phyloP scores from a whole-genome alignment of 2,113 vertebrate genomes.

The Ovis canadensis region DNA sequence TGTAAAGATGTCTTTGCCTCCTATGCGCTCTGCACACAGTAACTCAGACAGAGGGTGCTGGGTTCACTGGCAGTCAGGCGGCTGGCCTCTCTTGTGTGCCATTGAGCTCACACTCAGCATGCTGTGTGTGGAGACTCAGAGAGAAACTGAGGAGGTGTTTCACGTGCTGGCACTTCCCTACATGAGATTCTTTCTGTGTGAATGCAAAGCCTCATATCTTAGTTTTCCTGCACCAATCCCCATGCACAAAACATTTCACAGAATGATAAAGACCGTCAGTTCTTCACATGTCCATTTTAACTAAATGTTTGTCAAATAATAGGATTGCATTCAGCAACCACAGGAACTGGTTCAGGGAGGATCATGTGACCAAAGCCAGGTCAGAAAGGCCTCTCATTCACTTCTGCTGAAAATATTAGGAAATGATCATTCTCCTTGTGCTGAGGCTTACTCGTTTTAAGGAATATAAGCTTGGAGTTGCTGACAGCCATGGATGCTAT shows the following conservation, averaged over 20 bases:
- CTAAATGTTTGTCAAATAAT: not conserved
- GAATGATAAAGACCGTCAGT: not conserved
- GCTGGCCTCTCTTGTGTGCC: fast-evolving
- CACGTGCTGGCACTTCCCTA: fast-evolving
- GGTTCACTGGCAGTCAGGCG: too few relatives aligned
- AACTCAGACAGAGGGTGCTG: not conserved
- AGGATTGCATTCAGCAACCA: not conserved
- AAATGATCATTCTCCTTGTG: not conserved
- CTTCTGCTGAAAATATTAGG: not conserved
- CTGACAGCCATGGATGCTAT: fast-evolving
- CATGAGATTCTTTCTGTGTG: not conserved
- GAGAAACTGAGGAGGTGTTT: not conserved
- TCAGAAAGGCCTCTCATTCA: not conserved
- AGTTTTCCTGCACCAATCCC: not conserved
- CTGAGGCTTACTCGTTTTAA: too few relatives aligned
- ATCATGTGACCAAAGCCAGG: not conserved
- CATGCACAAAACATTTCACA: not conserved
- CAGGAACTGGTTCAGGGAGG: not conserved
- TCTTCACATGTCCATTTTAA: not conserved
- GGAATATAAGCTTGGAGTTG: not conserved
- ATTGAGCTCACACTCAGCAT: not conserved
- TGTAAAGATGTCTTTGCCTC: too few relatives aligned
- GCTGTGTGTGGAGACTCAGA: not conserved
- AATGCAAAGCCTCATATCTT: not conserved
- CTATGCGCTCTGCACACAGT: fast-evolving